Base-by-base conservation (phyloP, 2,888 invertebrate species). In the Rotaria macrura region DNA sequence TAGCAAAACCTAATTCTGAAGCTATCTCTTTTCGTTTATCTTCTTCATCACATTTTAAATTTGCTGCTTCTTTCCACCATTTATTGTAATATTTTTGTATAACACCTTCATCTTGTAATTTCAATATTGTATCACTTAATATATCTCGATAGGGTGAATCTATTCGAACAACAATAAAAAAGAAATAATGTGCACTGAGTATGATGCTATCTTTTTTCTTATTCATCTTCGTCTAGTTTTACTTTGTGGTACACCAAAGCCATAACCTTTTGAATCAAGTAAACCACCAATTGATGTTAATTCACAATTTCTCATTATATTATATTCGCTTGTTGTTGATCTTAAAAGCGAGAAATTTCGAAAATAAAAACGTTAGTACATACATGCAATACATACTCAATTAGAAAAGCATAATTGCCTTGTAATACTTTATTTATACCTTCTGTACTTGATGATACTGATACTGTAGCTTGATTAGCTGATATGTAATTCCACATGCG, bases 11-110 rank as follows among this genome's bases (percentile, higher is more conserved):
- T 25, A 86, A 54, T 38, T 52, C 84, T 52, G 55, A 55, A n/a
- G 86, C 86, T 86, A 95, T 95, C 89, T 96, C 96, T 88, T 94
- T 96, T 65, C 74, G 47, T 88, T 94, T 95, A 88, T 93, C 94
- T 87, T 94, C 93, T 65, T 83, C 47, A 34, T 84, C 84, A 43
- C 86, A 86, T 55, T 79, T 79, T 43, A 79, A 25, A 83, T 85
- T 85, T 0, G 95, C 96, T 0, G 95, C 95, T 89, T 96, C 95
- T 92, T 97, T 96, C 97, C 97, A 98, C 97, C 97, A 98, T 90
- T 96, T 97, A 90, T 96, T 96, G 90, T 97, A 96, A 86, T 97
- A 89, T 89, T 90, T 89, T 87, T 91, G 90, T 79, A 92, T 89
- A 38, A 89, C 89, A 74, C 97, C 97, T 89, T 95, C 95, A 90